Evolutionary conservation across 2,888 invertebrate species (phyloP), one percentile per base, ranked within the genome.

Genomic region (Cartodere bifasciata): DNA sequence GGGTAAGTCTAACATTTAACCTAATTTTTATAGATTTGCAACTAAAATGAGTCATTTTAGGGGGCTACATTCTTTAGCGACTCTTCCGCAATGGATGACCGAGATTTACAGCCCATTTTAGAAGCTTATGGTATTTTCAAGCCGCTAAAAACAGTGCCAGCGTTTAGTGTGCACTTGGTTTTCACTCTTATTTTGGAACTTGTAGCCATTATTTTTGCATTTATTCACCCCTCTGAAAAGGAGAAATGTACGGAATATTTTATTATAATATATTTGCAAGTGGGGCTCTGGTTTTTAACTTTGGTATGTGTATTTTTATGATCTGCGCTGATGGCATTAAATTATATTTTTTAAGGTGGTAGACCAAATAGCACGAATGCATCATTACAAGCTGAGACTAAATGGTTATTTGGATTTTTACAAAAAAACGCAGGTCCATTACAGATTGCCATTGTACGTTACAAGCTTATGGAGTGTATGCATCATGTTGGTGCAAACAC

Each of bases 341-440:
- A 23, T 24, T 36, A 22, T 23, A 35, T 36, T 36, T 44, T 28
- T 53, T 12, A 44, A 73, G 73, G 42, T 70, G 13, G 55, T 71
- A 33, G 70, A 77, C 55, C 67, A 70, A 47, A 50, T 70, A 28
- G 57, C 70, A 1, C 70, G 70, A 49, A 55, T 55, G 16, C 67
- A 63, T 44, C 79, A 79, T 46, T 68, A 74, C 36, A 58, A 63
- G 37, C 51, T 76, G 22, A 62, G 75, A 34, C 59, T 76, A 37
- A 67, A 68, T 46, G 78, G 79, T 2, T 77, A 77, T 46, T 62
- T 77, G 34, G 75, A 78, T 29, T 78, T 78, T 48, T 72, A 76
- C 51, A 69, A 73, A 35, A 64, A 68, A 5, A 73, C 70, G 1
- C 64, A 66, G 41, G 60, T 63, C 32, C 70, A 70, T 30, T 68